Evolutionary conservation across 1,140 invertebrate genomes (phyloP), one percentile per base, ranked within the genome.

Genomic region (Lepidotrigona ventralis): DNA sequence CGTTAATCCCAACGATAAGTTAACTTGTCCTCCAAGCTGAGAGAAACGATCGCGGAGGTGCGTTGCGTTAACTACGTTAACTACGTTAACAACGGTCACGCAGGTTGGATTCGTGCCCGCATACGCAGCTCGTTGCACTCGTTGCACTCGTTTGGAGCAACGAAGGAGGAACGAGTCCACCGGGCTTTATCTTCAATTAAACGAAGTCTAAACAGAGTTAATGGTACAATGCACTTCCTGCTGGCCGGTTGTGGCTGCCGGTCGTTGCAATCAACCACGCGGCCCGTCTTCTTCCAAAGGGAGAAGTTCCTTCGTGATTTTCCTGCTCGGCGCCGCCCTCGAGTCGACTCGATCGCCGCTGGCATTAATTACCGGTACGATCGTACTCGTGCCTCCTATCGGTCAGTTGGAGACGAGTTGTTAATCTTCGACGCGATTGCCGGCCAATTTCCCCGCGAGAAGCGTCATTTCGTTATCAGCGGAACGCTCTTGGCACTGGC

Each of bases 221-320:
- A 91, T 89, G 79, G 84, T 86, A 87, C 85, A 87, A 89, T 88
- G 84, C 87, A 87, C 81, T 91, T 91, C 90, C 89, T 87, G 86
- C 46, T 81, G 53, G 39, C 68, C 63, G 56, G 33, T 53, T 60
- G 83, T 84, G 83, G 75, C 76, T 75, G 79, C 26, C 72, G 46
- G 29, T 68, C 51, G 15, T 68, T 53, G 46, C 64, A 66, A 85
- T 81, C 23, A 68, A 83, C 81, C 72, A 19, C n/a, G 71, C 76
- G 53, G 63, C 71, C 54, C 75, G 63, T 33, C 33, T n/a, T 54
- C 69, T 82, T 87, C 75, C 39, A 39, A 82, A 88, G 82, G 79
- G 64, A 58, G 33, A 17, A 58, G 33, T 19, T 64, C 63, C 51
- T 56, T 70, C 26, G 54, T 70, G 17, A 4, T 68, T 53, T 72